Evolutionary conservation across 2,888 invertebrate genomes (phyloP).

Genomic region (Scelioninae gen. 2): DNA sequence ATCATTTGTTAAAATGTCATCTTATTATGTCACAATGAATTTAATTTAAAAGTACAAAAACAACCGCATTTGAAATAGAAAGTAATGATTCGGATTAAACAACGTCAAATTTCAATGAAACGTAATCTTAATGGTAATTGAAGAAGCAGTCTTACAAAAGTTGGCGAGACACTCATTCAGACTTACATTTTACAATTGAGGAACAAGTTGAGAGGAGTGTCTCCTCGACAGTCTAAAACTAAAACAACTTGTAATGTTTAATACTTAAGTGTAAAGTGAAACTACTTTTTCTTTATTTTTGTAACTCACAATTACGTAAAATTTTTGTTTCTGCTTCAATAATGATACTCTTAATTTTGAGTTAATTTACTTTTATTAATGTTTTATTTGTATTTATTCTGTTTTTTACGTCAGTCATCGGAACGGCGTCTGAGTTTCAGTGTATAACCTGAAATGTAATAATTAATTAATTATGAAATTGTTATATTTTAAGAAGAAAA

Average conservation of each 20-base stretch:
- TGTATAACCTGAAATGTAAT: constrained; percentile 22
- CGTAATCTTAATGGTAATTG: not conserved
- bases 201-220: constrained; percentile 63
- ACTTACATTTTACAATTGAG: constrained; percentile 53
- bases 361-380: constrained; percentile 9
- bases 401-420: constrained; percentile 26
- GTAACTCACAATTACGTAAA: not conserved
- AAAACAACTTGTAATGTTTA: constrained; percentile 58
- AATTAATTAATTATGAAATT: not conserved
- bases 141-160: constrained; percentile 34
- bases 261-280: constrained; percentile 58
- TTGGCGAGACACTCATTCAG: constrained; percentile 29
- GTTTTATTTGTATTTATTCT: constrained; percentile 20
- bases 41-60: constrained; percentile 24
- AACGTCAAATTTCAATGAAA: constrained; percentile 1
- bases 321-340: constrained; percentile 1
- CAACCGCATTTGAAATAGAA: constrained; percentile 16
- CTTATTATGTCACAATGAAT: not conserved
- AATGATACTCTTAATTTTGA: not conserved
- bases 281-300: constrained; percentile 25
- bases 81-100: too few species aligned
- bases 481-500: too few species aligned
- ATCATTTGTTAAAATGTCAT: not conserved
- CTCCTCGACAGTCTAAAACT: constrained; percentile 64
- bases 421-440: constrained; percentile 33